Evolutionary conservation across 2,888 invertebrate genomes (phyloP), one percentile per base, ranked within the genome.

Genomic region (Myopa tessellatipennis): DNA sequence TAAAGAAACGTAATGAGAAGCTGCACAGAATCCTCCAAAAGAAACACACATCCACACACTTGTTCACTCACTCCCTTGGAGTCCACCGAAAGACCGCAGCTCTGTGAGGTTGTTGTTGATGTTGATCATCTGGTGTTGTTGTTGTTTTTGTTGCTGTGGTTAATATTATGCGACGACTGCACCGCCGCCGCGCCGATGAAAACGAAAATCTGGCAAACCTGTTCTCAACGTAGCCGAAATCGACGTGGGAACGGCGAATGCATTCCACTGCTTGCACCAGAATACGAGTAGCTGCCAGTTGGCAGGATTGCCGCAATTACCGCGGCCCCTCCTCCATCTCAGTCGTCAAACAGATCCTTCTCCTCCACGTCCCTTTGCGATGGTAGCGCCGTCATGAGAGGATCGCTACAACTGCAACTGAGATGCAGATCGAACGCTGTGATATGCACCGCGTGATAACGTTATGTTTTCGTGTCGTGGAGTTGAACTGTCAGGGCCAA

Each of bases 161-260:
- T 60, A 26, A 1, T 26, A 12, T 12, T 60, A 5, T 8, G 40
- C 18, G 68, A 45, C 12, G 68, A 68, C n/a, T 60, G 16, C 60
- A 55, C 55, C n/a, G 5, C 18, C 58, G 16, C 58, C 16, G 6
- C 16, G 16, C 58, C 0, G 50, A 73, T 73, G 73, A 73, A 72
- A 72, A 60, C 40, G 72, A 72, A 73, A 73, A 61, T 73, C 61
- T 45, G 26, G 34, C 18, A 73, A 73, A 73, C 73, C 73, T 73
- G 73, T 73, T 73, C 45, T 18, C 26, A 5, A n/a, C 8, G 12
- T 6, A 8, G 61, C 34, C 10, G 40, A 36, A 8, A 26, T 18
- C 36, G 18, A 60, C 73, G 58, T 73, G 61, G 73, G 63, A 61
- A 71, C 61, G 8, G n/a, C 55, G 45, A 45, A 10, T 26, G 2